phyloP scores from a whole-genome alignment of 2,888 invertebrate genomes.

The Eupithecia subfuscata region DNA sequence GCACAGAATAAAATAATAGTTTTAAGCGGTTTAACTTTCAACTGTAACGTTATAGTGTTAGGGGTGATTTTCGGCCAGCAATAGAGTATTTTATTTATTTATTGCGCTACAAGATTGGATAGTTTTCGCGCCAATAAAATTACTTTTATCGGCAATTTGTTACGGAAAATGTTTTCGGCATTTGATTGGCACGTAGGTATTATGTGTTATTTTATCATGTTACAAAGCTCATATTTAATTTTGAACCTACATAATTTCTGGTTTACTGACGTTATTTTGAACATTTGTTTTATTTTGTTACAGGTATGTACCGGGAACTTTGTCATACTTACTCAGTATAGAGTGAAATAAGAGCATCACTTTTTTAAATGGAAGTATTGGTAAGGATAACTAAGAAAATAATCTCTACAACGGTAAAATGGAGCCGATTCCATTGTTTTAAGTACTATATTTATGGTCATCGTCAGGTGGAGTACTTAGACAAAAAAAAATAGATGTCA shows the following conservation, averaged over 20 bases:
- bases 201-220: slow-evolving; percentile 27
- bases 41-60: slow-evolving; percentile 11
- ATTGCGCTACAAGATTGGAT: slow-evolving; percentile 45
- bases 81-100: slow-evolving; percentile 48
- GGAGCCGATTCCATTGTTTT: neutral
- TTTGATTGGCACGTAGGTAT: slow-evolving; percentile 32
- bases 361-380: neutral
- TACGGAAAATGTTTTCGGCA: slow-evolving; percentile 31
- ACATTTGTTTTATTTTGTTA: slow-evolving; percentile 24
- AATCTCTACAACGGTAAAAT: neutral
- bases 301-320: slow-evolving; percentile 27
- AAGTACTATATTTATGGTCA: neutral
- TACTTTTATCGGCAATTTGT: slow-evolving; percentile 49
- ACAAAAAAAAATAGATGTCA: neutral
- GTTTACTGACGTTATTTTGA: neutral
- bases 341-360: neutral
- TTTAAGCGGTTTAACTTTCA: neutral
- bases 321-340: neutral
- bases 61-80: slow-evolving; percentile 33
- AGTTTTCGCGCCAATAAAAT: slow-evolving; percentile 51
- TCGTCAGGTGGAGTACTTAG: neutral
- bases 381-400: neutral
- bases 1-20: neutral
- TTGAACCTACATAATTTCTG: neutral
- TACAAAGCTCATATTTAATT: slow-evolving; percentile 21